Conservation (phyloP, 2,888 invertebrate genomes). For the Synanthedon vespiformis region DNA sequence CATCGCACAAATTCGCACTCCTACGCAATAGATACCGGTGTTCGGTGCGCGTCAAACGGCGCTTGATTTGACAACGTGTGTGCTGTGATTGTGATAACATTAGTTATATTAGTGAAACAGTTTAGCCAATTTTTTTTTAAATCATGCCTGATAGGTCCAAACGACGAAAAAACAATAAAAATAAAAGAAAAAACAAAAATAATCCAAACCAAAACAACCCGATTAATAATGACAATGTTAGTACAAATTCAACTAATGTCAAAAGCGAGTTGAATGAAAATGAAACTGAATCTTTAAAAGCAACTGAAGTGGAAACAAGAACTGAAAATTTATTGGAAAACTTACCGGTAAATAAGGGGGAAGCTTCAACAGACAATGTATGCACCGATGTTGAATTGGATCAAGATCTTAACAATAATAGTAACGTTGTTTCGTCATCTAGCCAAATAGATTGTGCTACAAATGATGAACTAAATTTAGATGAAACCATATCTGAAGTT, state of each 20-base stretch:
- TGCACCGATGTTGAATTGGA: background rate
- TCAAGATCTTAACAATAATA: background rate
- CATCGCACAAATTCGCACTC: conserved; percentile 31
- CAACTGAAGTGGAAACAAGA: background rate
- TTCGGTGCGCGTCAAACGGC: conserved; percentile 29
- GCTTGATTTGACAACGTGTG: conserved; percentile 35
- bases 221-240: conserved; percentile 23
- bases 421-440: background rate
- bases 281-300: background rate
- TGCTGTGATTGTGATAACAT: conserved; percentile 41
- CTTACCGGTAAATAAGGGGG: background rate
- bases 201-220: conserved; percentile 22
- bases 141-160: conserved; percentile 56
- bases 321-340: background rate
- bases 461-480: background rate
- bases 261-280: conserved; percentile 5
- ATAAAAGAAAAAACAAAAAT: conserved; percentile 57
- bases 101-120: conserved; percentile 46
- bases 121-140: conserved; percentile 12
- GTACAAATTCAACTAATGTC: conserved; percentile 18
- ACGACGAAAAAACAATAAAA: conserved; percentile 60
- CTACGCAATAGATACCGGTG: conserved; percentile 48
- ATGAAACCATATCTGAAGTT: background rate
- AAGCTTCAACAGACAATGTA: background rate
- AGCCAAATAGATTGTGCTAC: background rate